A percentile compares a stretch with the other conserved stretches of the same genome.
Evolutionary conservation across 1,140 invertebrate genomes (phyloP).

Genomic region (Drosophila insularis): DNA sequence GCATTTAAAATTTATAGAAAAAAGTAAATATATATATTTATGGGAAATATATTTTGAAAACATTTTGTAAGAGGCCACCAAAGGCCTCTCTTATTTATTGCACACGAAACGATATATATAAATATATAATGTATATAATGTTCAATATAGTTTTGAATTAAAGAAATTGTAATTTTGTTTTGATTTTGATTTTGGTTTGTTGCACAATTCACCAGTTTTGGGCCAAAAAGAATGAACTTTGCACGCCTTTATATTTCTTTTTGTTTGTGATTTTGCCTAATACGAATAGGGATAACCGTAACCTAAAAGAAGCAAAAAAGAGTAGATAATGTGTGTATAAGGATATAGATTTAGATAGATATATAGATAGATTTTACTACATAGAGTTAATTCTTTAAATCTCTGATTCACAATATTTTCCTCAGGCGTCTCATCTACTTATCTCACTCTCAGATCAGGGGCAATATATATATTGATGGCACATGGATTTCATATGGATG

Average conservation of each 20-base stretch:
- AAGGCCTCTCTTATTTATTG: background rate
- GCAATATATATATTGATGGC: background rate
- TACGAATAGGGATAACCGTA: slow-evolving; percentile 72
- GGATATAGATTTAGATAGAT: slow-evolving; percentile 5
- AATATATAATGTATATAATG: background rate
- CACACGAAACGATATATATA: slow-evolving; percentile 1
- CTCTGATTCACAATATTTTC: no score
- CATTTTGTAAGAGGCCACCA: background rate
- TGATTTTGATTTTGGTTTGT: slow-evolving; percentile 23
- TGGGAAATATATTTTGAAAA: slow-evolving; percentile 5
- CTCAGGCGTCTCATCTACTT: no score
- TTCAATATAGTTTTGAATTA: slow-evolving; percentile 9
- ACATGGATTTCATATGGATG: background rate
- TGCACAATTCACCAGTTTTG: slow-evolving; percentile 39
- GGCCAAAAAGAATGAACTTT: slow-evolving; percentile 41
- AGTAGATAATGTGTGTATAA: slow-evolving; percentile 34
- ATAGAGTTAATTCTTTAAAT: background rate
- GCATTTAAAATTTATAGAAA: slow-evolving; percentile 17
- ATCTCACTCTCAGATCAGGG: no score
- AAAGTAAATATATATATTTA: slow-evolving; percentile 14
- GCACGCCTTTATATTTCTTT: slow-evolving; percentile 38
- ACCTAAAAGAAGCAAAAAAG: slow-evolving; percentile 67
- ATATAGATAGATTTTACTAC: background rate
- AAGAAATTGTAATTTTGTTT: slow-evolving; percentile 14
- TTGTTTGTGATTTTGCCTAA: slow-evolving; percentile 39